Conservation (phyloP, 2,888 invertebrate genomes). For the Pandemis heparana region DNA sequence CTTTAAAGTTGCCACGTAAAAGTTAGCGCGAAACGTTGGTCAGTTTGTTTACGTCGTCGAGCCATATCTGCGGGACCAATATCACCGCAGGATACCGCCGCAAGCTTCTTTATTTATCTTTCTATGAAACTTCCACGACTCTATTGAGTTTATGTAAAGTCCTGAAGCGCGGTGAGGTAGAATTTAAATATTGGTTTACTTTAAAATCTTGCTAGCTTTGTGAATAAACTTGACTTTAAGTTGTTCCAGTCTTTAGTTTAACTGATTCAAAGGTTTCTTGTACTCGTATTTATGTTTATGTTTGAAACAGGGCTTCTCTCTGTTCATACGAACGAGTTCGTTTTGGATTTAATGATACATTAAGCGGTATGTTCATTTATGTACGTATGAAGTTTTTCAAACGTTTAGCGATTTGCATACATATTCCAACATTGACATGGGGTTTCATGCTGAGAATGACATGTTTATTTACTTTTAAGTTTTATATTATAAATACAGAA, state of each 20-base stretch:
- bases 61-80: slow-evolving; percentile 9
- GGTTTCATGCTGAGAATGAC: no score
- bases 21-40: neutral
- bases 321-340: no score
- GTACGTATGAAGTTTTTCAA: no score
- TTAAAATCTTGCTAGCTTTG: slow-evolving; percentile 30
- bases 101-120: slow-evolving; percentile 27
- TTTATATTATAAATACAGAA: no score
- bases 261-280: slow-evolving; percentile 1
- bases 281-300: neutral
- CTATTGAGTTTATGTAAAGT: slow-evolving; percentile 34
- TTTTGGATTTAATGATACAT: no score
- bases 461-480: no score
- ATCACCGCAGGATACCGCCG: slow-evolving; percentile 14
- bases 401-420: no score
- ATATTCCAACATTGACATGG: no score
- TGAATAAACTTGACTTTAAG: slow-evolving; percentile 29
- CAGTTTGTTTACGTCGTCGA: slow-evolving; percentile 4
- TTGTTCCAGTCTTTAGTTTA: slow-evolving; percentile 32
- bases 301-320: neutral
- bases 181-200: slow-evolving; percentile 41
- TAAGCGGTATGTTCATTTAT: no score
- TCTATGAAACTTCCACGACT: slow-evolving; percentile 30
- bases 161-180: slow-evolving; percentile 26
- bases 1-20: neutral